Evolutionary conservation across 37 sponge, comb jelly and placozoan genomes (phyloP), one percentile per base, ranked within the genome.

Genomic region (Ephydatia muelleri): DNA sequence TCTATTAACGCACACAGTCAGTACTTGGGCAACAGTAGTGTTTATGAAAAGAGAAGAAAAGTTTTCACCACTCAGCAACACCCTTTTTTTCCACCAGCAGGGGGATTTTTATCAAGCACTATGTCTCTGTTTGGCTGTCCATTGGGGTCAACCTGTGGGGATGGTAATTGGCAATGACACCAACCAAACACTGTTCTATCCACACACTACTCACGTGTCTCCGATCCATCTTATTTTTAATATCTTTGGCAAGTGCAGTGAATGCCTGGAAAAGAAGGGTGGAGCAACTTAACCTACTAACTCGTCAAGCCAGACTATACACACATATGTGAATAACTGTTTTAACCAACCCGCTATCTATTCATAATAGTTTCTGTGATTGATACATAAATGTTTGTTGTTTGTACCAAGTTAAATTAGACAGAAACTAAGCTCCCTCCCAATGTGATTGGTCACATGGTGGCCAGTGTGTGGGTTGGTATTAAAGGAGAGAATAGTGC

Each of bases 161-260:
- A 14, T n/a, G n/a, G 57, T 57, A 21, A 11, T 11, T 5, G 19
- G 19, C 12, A 57, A 14, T 57, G 57, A 57, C n/a, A n/a, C n/a
- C n/a, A n/a, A n/a, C n/a, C n/a, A n/a, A n/a, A n/a, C n/a, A n/a
- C n/a, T n/a, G n/a, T n/a, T n/a, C n/a, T n/a, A n/a, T n/a, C 6
- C 57, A 57, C 33, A 75, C 34, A 40, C 2, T 13, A 73, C 87
- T 91, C 38, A 92, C 93, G 68, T 85, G 80, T 78, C 83, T 90
- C 78, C 91, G 91, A 72, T 98, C 98, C 97, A 96, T 99, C 67
- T 99, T 99, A 83, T 88, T 91, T 73, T 99, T 99, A 39, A 99
- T 99, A 65, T 99, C 99, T 72, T 83, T 85, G 28, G 99, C 99
- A 70, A 99, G 87, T 23, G 87, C 86, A 80, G 93, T 27, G 80